Conservation (phyloP, 2,888 invertebrate species). For the Quadroppia sp. region DNA sequence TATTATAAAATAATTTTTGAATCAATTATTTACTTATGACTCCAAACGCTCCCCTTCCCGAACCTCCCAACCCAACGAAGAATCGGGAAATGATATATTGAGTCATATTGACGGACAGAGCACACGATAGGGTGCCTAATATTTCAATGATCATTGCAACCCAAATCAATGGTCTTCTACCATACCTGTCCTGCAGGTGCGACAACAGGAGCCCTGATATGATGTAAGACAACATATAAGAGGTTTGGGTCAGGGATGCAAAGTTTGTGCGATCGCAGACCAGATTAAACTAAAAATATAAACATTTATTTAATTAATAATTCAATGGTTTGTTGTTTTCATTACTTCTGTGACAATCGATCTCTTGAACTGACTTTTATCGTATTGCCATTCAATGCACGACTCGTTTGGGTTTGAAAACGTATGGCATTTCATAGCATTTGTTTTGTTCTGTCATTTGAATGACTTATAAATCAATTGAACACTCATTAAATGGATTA, state of each 20-base stretch:
- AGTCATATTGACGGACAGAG: not conserved
- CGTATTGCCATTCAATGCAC: conserved; percentile 35
- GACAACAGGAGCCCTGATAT: not conserved
- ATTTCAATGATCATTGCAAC: not conserved
- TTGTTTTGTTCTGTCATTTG: conserved; percentile 19
- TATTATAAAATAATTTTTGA: not conserved
- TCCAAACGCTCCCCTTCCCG: not conserved
- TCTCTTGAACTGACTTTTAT: not conserved
- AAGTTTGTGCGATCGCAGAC: conserved; percentile 4
- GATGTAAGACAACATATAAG: not conserved
- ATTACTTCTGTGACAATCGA: conserved; percentile 34
- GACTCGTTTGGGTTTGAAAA: not conserved
- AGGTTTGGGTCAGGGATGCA: conserved; percentile 8
- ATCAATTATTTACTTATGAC: not conserved
- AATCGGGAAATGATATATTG: conserved; percentile 27
- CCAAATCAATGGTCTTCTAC: conserved; percentile 32
- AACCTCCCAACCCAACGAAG: conserved; percentile 13
- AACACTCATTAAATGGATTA: not conserved
- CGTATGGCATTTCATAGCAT: not conserved
- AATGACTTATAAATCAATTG: not conserved
- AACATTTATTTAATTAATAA: not conserved
- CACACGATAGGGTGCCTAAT: not conserved
- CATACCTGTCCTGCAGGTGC: conserved; percentile 14
- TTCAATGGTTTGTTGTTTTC: not conserved
- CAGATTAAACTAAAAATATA: conserved; percentile 21